Base-by-base conservation (phyloP, 2,888 invertebrate genomes). In the Tetramorium bicarinatum region DNA sequence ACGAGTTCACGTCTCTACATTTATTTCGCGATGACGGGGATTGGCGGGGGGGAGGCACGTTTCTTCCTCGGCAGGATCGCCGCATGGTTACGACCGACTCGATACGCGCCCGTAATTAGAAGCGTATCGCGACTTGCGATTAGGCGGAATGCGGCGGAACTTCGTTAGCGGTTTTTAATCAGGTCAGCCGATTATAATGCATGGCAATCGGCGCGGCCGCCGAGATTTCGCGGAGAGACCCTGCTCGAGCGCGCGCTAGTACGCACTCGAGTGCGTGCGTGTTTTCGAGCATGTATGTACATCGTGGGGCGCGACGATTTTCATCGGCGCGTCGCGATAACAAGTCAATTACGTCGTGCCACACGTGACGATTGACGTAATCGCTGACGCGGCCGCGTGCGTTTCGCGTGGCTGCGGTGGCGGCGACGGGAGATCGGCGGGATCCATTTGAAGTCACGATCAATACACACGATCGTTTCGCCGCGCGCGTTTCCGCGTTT, bases 361-460 rank as follows among this genome's bases (percentile, higher is more conserved):
- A 71, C 71, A 79, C 71, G 79, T 80, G 79, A 80, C 71, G 47
- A 61, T 71, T 80, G 79, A 80, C 79, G 79, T 59, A 80, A 47
- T 34, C 59, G 59, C 71, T 80, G 71, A 80, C 79, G 79, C 44
- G 21, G 21, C 34, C 66, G 66, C 34, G 69, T 77, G 56, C 44
- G 34, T 59, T 71, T 80, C 47, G 59, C 79, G 25, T 38, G 11
- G 54, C 34, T 1, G n/a, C 34, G 52, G 54, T 61, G 0, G 29
- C 29, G 2, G 2, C 29, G 34, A 18, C 64, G 44, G 47, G 34
- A 44, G 21, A 47, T 21, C 69, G 56, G 41, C 34, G 52, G 69
- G 49, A 52, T 69, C n/a, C 13, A 47, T 79, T 67, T 79, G 69
- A 71, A 80, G 79, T 71, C 29, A 69, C 56, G 21, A 47, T 71